Base-by-base conservation (phyloP, 1,140 invertebrate genomes). In the Cyclina sinensis region DNA sequence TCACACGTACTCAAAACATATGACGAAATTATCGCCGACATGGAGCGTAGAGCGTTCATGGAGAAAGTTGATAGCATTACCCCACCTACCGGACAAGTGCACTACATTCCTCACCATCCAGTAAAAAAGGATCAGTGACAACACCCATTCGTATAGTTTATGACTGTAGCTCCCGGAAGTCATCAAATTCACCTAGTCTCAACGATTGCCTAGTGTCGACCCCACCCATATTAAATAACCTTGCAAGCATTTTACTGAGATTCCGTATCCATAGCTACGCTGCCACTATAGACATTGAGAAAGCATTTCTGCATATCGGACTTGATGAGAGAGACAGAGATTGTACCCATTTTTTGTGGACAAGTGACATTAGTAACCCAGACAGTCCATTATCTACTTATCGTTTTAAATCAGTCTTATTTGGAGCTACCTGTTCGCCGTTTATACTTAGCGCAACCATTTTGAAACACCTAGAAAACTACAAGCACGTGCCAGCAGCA, bases 1-100 rank as follows among this genome's bases (percentile, higher is more conserved):
- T 79, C 46, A 7, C 16, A 73, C 18, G 12, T 74, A 30, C 35
- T 82, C 18, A 27, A 87, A 39, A 65, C 27, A 24, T 87, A 87
- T 32, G 59, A 48, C n/a, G 27, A 84, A 18, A 88, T 87, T 21
- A 90, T 88, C 3, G 14, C 32, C 3, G 89, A 90, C 32, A 76
- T 81, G 57, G 78, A 88, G 43, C 11, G 51, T 4, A 16, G 62
- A n/a, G 86, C 78, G 12, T 88, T 88, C 35, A 81, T 88, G 18
- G 78, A 88, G 37, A 88, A 73, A 39, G 48, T 74, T 7, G 39
- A 57, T 24, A 27, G 57, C 18, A 18, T 73, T 51, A 59, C 12
- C 18, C 46, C 35, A 65, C 5, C 24, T 14, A 54, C 48, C 21
- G 14, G 32, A n/a, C 70, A 62, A 84, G 37, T 87, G 18, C 76